phyloP scores from a whole-genome alignment of 2,113 vertebrate species.

The Thunnus maccoyii region DNA sequence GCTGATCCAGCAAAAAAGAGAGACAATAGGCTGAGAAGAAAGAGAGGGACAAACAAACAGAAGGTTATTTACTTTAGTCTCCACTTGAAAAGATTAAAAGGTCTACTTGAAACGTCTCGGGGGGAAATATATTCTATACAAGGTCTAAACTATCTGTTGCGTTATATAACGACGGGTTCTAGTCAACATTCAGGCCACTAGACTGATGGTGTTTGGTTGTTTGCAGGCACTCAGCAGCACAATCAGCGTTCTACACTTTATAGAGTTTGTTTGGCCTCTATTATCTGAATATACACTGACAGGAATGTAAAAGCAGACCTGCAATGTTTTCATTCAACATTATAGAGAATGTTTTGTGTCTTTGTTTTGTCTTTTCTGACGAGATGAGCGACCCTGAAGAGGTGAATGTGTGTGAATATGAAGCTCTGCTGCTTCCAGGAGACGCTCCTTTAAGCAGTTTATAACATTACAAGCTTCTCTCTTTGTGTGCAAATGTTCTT shows the following conservation, averaged over 20 bases:
- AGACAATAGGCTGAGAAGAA: no score
- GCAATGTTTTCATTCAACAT: slow-evolving; percentile 6
- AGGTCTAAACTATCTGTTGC: not conserved
- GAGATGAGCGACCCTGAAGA: not conserved
- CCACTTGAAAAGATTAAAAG: not conserved
- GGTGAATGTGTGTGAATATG: not conserved
- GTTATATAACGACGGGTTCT: not conserved
- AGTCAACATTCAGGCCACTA: not conserved
- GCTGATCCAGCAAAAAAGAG: no score
- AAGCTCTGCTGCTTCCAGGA: no score
- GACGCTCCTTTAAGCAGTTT: not conserved
- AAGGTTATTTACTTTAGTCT: not conserved
- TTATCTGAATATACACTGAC: not conserved
- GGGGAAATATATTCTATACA: not conserved
- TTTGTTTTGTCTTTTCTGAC: not conserved
- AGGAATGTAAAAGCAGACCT: not conserved
- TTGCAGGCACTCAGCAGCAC: not conserved
- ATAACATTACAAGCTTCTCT: no score
- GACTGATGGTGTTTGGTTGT: not conserved
- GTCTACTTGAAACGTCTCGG: not conserved
- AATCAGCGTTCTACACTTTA: not conserved
- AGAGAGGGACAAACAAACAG: no score
- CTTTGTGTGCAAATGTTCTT: no score
- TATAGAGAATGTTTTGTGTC: not conserved
- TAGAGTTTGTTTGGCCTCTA: no score